Base-by-base conservation (phyloP, 2,888 invertebrate species). In the Myathropa florea region DNA sequence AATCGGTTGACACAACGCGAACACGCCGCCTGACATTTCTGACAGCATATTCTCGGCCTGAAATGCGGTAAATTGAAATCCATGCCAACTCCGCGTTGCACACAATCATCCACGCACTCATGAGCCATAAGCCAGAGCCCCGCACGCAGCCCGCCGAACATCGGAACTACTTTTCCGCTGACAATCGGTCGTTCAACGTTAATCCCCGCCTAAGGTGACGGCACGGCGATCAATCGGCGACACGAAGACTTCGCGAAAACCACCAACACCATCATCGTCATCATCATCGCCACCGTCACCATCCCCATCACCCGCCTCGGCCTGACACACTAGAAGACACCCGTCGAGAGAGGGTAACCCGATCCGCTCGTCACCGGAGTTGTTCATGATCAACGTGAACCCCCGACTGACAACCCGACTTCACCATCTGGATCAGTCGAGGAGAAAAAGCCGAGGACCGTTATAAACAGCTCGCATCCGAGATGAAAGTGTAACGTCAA, bases 401-500 rank as follows among this genome's bases (percentile, higher is more conserved):
- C 70, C 39, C 28, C 59, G 57, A 64, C 10, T 14, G 28, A 36
- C 36, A 26, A 30, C 3, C 28, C 78, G 71, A 39, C 84, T 81
- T 84, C 81, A 30, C 85, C 85, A 85, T 81, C 76, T 55, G 72
- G 77, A 82, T 57, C 73, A 64, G 60, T 82, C 72, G 78, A 73
- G 85, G 55, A 55, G 81, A 68, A 85, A 82, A 73, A 57, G 59
- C 72, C 59, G 59, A 85, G 67, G 82, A 77, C 85, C 85, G 85
- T 85, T 85, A 85, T 75, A 33, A 71, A 75, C 64, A 84, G 70
- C 61, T 61, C 59, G 79, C 64, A 68, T 26, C 26, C 65, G 55
- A 46, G 73, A 86, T 83, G 86, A 86, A 86, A 86, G 86, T 83
- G 82, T 85, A 85, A 82, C 85, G 63, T 33, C 82, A 70, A n/a